These are phyloP conservation scores for Drosophila persimilis DNA, from an alignment of 1,140 invertebrate genomes.

Conservation along the genomic window DNA sequence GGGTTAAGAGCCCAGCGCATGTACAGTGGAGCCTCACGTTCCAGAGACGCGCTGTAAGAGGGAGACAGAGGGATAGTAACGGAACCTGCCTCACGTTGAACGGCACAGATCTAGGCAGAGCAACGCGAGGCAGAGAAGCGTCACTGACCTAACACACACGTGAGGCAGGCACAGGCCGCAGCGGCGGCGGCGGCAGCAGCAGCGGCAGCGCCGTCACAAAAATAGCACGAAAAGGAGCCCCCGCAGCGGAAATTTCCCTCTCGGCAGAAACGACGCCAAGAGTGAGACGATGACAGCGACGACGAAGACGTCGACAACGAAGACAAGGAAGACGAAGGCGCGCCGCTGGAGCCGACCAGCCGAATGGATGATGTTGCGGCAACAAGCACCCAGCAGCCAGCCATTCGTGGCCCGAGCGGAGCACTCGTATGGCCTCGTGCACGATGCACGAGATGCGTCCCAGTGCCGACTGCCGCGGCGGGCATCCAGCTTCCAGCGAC, in stretches of 20 bases:
- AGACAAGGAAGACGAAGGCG: not conserved
- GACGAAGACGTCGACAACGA: not conserved
- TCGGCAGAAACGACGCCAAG: conserved; percentile 46
- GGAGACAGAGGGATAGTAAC: too few relatives aligned
- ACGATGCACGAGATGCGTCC: not conserved
- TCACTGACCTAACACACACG: conserved; percentile 77
- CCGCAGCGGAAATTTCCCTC: conserved; percentile 65
- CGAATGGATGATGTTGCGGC: conserved; percentile 57
- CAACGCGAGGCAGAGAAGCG: conserved; percentile 18
- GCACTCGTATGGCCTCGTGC: conserved; percentile 4
- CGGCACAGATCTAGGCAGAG: conserved; percentile 6
- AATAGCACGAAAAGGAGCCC: conserved; percentile 54
- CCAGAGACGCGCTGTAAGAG: too few relatives aligned
- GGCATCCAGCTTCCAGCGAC: too few relatives aligned
- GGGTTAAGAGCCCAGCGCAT: too few relatives aligned
- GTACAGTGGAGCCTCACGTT: too few relatives aligned
- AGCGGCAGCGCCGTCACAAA: conserved; percentile 26
- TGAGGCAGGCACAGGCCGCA: conserved; percentile 39
- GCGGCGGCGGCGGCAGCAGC: conserved; percentile 5
- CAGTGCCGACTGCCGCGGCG: conserved; percentile 3
- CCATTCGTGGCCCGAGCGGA: too few relatives aligned
- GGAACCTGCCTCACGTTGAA: too few relatives aligned
- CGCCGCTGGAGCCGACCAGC: not conserved
- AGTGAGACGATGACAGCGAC: conserved; percentile 11
- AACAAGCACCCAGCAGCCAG: conserved; percentile 38